Conservation (phyloP, 1,140 invertebrate species). For the Micrasema longulum region DNA sequence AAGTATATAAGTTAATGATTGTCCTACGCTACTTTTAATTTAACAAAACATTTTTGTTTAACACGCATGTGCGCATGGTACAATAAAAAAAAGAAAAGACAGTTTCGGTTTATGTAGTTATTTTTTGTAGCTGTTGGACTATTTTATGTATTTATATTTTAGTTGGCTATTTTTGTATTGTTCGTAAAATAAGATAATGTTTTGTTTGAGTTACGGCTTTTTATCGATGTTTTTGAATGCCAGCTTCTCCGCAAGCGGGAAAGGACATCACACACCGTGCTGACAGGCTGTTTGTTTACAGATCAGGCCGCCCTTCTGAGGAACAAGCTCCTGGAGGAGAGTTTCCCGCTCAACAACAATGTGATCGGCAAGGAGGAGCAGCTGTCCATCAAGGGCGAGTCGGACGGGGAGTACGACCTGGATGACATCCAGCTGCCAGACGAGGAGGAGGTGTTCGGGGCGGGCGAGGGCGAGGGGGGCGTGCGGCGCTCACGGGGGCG, state of each 20-base stretch:
- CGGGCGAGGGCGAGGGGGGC: constrained; percentile 16
- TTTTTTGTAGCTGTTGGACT: constrained; percentile 48
- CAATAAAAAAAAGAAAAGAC: constrained; percentile 14
- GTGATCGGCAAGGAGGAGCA: constrained; percentile 46
- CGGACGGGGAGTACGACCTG: constrained; percentile 62
- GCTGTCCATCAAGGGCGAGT: constrained; percentile 58
- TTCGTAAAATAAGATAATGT: constrained; percentile 52
- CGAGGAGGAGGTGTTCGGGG: constrained; percentile 59
- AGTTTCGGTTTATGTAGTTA: constrained; percentile 42
- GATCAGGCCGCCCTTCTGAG: constrained; percentile 14
- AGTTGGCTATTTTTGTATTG: constrained; percentile 46
- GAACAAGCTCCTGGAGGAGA: constrained; percentile 56
- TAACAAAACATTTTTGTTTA: constrained; percentile 40
- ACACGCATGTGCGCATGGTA: constrained; percentile 50
- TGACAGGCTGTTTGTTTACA: constrained; percentile 50
- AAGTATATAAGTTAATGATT: constrained; percentile 21
- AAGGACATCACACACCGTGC: constrained; percentile 50
- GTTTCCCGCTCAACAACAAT: constrained; percentile 64
- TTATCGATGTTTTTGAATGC: constrained; percentile 48
- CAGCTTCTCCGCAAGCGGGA: constrained; percentile 51
- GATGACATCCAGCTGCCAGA: constrained; percentile 67
- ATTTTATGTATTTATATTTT: constrained; percentile 49
- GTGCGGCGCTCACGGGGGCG: constrained; percentile 26
- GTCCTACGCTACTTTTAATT: constrained; percentile 27
- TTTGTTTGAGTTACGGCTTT: constrained; percentile 52